Base-by-base conservation (phyloP, 2,888 invertebrate genomes). In the Lasioglossum figueresi region DNA sequence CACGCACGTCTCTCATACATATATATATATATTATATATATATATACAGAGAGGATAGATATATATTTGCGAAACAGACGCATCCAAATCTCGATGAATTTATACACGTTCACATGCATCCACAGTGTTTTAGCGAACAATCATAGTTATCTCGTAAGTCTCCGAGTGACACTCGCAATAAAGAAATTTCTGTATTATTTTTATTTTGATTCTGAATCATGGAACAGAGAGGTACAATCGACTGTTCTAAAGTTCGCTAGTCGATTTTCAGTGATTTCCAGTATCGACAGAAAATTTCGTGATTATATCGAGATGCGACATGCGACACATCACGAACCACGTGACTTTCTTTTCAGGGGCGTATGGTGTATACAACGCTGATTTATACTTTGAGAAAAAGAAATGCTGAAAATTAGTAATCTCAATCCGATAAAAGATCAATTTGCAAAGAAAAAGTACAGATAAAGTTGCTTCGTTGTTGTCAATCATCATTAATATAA, bases 171-270 rank as follows among this genome's bases (percentile, higher is more conserved):
- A 70, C n/a, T 68, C 19, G 45, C 45, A 66, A 77, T 10, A 76
- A 68, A 79, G 14, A 52, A 75, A 79, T 68, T 59, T 76, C 27
- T 70, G 40, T 72, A 87, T 83, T 81, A 87, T 82, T 78, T 87
- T 87, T 68, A 80, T 80, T 82, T 82, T 72, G 75, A 87, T 75
- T 72, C 66, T 72, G 48, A 27, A 85, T 78, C 37, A 8, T 27
- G 31, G 71, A 71, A 63, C 37, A 52, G 16, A 68, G 10, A 43
- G 43, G 43, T 43, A 43, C 12, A 43, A 43, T 43, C 43, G 43
- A 43, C 43, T 43, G 43, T 43, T 43, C 3, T 4, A 43, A 43
- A 43, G 43, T 43, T 43, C 23, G 68, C 23, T 19, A 68, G 37
- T 68, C 68, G 68, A 68, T 68, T 37, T 37, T 4, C 2, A 37